These are phyloP conservation scores for Drosophila helvetica DNA, from an alignment of 2,888 invertebrate genomes.

Conservation along the genomic window DNA sequence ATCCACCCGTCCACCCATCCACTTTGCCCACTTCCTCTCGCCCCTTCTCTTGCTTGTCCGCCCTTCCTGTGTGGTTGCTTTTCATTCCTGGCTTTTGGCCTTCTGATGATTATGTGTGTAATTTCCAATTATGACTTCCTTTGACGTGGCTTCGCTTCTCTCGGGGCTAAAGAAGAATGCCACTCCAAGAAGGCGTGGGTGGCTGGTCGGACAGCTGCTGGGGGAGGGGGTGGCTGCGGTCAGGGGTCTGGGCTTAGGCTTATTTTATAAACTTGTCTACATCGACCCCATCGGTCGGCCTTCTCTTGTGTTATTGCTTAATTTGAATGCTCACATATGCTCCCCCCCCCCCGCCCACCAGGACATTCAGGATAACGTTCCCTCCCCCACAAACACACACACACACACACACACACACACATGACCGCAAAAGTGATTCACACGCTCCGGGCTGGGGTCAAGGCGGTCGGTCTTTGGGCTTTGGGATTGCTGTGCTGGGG, in stretches of 20 bases:
- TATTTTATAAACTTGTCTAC: constrained; percentile 54
- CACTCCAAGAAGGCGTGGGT: background rate
- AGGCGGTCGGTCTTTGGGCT: constrained; percentile 12
- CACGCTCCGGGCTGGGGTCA: constrained; percentile 51
- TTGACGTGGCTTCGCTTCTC: constrained; percentile 24
- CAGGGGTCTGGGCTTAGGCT: constrained; percentile 6
- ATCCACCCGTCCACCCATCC: too few relatives aligned
- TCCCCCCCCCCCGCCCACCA: too few relatives aligned
- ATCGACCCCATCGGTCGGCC: background rate
- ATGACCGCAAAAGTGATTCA: constrained; percentile 59
- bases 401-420: background rate
- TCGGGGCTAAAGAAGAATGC: too few relatives aligned
- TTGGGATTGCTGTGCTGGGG: background rate
- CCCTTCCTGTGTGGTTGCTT: constrained; percentile 13
- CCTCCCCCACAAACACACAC: constrained; percentile 7
- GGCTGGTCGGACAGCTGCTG: background rate
- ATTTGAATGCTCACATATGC: constrained; percentile 52
- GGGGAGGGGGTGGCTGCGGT: background rate
- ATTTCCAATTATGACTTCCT: constrained; percentile 76
- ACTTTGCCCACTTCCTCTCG: background rate
- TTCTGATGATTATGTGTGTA: constrained; percentile 68
- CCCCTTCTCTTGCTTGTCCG: background rate
- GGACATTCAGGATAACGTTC: constrained; percentile 7
- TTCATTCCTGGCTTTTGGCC: constrained; percentile 14
- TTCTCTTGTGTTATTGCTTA: constrained; percentile 34